Evolutionary conservation across 2,113 vertebrate species (phyloP).

Genomic region (Ptychochromis oligacanthus): DNA sequence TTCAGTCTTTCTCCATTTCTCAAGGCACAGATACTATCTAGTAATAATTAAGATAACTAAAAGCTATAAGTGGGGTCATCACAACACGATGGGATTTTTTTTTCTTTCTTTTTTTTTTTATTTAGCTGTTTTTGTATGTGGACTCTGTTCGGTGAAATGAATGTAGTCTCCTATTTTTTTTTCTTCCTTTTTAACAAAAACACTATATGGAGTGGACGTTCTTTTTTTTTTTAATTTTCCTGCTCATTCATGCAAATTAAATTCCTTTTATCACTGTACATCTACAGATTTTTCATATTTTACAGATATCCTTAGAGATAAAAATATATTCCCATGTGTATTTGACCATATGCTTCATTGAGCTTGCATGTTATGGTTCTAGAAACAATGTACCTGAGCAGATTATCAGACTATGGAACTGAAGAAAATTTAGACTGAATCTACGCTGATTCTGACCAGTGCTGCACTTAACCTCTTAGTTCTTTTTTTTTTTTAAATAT

Average conservation of each 20-base stretch:
- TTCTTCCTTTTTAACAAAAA: constrained; percentile 65
- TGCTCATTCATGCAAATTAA: constrained; percentile 83
- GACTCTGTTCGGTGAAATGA: constrained; percentile 88
- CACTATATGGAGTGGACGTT: constrained; percentile 84
- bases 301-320: constrained; percentile 87
- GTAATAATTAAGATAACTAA: constrained; percentile 72
- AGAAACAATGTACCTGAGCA: constrained; percentile 87
- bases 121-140: constrained; percentile 78
- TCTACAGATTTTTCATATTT: constrained; percentile 86
- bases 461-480: constrained; percentile 87
- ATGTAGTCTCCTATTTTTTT: constrained; percentile 79
- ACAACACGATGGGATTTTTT: constrained; percentile 87
- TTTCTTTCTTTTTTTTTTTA: constrained; percentile 22
- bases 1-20: constrained; percentile 86
- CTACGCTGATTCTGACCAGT: constrained; percentile 86
- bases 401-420: constrained; percentile 82
- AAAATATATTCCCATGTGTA: constrained; percentile 87
- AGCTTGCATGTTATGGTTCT: constrained; percentile 90
- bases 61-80: constrained; percentile 83
- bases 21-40: constrained; percentile 75
- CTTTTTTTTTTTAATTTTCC: constrained; percentile 76
- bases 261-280: constrained; percentile 82
- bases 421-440: constrained; percentile 75
- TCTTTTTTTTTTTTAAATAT: constrained; percentile 17
- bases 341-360: constrained; percentile 86